Evolutionary conservation across 2,797 vertebrate genomes (phyloP).

Genomic region (Liparis tanakae): DNA sequence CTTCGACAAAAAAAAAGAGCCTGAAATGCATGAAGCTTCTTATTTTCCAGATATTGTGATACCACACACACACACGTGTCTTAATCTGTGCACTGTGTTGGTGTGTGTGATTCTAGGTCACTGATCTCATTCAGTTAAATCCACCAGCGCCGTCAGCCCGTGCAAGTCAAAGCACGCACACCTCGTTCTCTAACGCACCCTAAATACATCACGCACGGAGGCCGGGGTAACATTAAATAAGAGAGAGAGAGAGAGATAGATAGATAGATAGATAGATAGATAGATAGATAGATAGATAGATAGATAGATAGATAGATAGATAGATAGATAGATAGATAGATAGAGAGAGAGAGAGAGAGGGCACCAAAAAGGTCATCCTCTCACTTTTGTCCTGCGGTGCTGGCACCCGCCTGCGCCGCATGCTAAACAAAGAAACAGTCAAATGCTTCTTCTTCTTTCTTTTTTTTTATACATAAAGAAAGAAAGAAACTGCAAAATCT

Average conservation of each 20-base stretch:
- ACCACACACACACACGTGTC: background rate
- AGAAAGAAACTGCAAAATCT: conserved; percentile 12
- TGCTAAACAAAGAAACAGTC: conserved; percentile 21
- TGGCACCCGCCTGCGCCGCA: conserved; percentile 24
- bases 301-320: too few species aligned
- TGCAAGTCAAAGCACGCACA: conserved; percentile 5
- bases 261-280: too few species aligned
- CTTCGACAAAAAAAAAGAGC: background rate
- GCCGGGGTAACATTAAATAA: conserved; percentile 44
- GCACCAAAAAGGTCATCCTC: conserved; percentile 55
- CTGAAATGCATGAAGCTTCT: background rate
- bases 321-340: too few species aligned
- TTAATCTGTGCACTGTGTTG: background rate
- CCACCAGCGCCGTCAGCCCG: background rate
- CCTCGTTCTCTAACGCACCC: background rate
- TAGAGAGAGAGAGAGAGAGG: conserved; percentile 36
- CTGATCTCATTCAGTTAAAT: conserved; percentile 21
- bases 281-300: too few species aligned
- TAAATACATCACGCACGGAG: conserved; percentile 17
- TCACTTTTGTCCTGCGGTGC: conserved; percentile 42
- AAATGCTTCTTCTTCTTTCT: conserved; percentile 6
- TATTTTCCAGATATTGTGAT: background rate
- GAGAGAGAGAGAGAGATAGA: conserved; percentile 36
- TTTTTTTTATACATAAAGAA: too few species aligned
- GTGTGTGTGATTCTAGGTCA: conserved; percentile 20